Evolutionary conservation across 2,113 vertebrate species (phyloP), one percentile per base, ranked within the genome.

Genomic region (Hipposideros armiger): DNA sequence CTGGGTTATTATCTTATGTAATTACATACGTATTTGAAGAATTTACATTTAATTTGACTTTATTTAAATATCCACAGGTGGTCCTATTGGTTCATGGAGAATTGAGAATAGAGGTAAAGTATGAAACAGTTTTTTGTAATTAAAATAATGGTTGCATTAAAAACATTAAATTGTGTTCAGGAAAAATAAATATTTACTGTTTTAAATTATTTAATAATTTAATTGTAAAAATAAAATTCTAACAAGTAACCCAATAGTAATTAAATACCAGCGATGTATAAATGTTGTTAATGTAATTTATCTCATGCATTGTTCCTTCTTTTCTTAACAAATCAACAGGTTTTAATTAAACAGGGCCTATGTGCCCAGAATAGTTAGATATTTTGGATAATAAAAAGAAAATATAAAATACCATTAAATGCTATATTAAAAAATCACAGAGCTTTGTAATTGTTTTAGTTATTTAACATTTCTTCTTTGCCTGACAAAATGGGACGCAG

Each of bases 101-200:
- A 95, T 96, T 98, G 94, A 97, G 95, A 91, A 91, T 98, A 96
- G 64, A 99, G 99, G 99, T 99, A 98, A 98, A 76, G 95, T 47
- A 96, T 92, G 22, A 74, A 87, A 72, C 96, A 50, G 7, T 9
- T 69, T 77, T 86, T 83, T 94, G 84, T 54, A 77, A 72, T 88
- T 94, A 66, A 94, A 96, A 78, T 47, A 47, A 60, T 60, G 56
- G 17, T 16, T 87, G 17, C 40, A 3, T 42, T 77, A 24, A 66
- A 45, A 96, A 36, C 42, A 76, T 77, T 81, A 94, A 95, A 89
- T 42, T 92, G 3, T 87, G 28, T 30, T 90, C 70, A 72, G 45
- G 17, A 95, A 96, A 92, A 87, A 40, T 66, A 86, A 30, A 82
- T 73, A 81, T 56, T 86, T 90, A 87, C 28, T 72, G 7, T 91